Conservation (phyloP, 2,797 vertebrate species). For the Furcifer pardalis region DNA sequence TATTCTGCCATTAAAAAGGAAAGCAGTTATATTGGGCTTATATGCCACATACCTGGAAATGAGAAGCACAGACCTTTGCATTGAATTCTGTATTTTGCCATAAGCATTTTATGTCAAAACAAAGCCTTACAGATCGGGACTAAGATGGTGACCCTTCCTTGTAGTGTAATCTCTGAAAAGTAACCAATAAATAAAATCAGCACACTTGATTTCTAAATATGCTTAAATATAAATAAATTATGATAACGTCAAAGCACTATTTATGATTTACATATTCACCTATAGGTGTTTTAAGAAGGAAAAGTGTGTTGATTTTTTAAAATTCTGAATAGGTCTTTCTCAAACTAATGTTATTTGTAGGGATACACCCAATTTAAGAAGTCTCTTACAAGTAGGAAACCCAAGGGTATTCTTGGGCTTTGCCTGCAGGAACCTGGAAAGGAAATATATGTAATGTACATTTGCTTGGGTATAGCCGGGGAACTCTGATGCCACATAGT, state of each 20-base stretch:
- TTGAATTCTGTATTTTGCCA: constrained; percentile 24
- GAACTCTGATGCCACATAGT: not conserved
- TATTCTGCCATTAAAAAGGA: constrained; percentile 24
- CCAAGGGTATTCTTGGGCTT: not conserved
- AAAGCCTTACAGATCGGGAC: not conserved
- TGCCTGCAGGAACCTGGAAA: not conserved
- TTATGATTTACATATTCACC: not conserved
- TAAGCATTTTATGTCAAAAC: constrained; percentile 25
- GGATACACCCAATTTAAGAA: not conserved
- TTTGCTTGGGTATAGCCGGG: not conserved
- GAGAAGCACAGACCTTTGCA: constrained; percentile 20
- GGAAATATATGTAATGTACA: not conserved
- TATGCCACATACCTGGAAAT: constrained; percentile 20
- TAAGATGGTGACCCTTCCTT: constrained; percentile 30
- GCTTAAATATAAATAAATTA: not conserved
- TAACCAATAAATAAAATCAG: not conserved
- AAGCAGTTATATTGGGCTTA: not conserved
- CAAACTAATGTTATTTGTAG: not conserved
- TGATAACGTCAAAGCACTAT: not conserved
- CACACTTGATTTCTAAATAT: not conserved
- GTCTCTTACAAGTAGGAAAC: not conserved
- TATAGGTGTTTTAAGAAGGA: not conserved
- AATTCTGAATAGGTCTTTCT: not conserved
- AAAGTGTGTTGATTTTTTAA: not conserved
- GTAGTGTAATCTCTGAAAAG: constrained; percentile 22